Evolutionary conservation across 1,140 invertebrate species (phyloP), one percentile per base, ranked within the genome.

Genomic region (Listronotus oregonensis): DNA sequence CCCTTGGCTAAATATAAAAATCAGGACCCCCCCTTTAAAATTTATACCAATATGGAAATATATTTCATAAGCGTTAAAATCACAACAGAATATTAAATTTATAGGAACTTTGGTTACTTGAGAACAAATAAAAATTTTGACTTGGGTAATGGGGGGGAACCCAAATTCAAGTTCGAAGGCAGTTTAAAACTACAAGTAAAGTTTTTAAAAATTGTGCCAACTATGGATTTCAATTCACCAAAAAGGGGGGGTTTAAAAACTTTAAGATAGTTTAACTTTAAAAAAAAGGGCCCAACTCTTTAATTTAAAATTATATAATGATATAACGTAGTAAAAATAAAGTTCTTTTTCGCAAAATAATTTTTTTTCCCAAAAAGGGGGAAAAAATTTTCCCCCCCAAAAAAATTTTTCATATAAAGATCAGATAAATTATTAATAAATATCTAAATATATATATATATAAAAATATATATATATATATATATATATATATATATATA

Each of bases 41-140:
- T 55, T 32, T 18, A 55, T 50, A 10, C 46, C 46, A 43, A 58
- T 56, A 50, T 47, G 54, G 64, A 66, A 66, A 66, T 66, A 66
- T 66, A 59, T 66, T 66, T 59, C 47, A 55, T 56, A 66, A 66
- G 44, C 56, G 64, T 50, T 66, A 66, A 64, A 66, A 66, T 56
- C 54, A 47, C 64, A 50, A 34, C 49, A 42, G 64, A 66, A 66
- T 66, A 66, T 59, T 59, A 66, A 66, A 56, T n/a, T n/a, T 57
- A 57, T 57, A 31, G 32, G 43, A 64, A 64, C 49, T 57, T 56
- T 56, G 21, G 52, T 43, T 39, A 64, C 51, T 56, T 49, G 42
- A n/a, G 15, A 32, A 49, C 51, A 40, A 64, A 64, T 42, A 52
- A 51, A 64, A 64, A 52, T 64, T 64, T 54, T 17, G 18, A 50